These are phyloP conservation scores for Phaenicophaeus curvirostris DNA, from an alignment of 2,797 vertebrate genomes.

Conservation along the genomic window DNA sequence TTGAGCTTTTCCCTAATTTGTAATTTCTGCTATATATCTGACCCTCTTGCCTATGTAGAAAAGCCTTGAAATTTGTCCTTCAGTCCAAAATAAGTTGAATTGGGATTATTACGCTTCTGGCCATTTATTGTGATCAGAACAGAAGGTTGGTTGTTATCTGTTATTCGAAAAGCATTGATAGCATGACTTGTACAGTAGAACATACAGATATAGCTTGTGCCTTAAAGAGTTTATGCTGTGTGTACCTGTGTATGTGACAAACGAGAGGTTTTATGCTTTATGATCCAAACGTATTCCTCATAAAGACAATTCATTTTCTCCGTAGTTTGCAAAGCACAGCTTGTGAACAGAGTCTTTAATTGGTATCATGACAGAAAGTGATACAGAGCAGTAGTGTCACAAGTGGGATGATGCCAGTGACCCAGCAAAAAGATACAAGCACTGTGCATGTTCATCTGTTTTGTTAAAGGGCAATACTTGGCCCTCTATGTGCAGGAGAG, in stretches of 20 bases:
- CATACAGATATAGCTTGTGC: not conserved
- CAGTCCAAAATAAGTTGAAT: not conserved
- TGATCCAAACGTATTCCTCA: not conserved
- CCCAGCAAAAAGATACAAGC: conserved; percentile 24
- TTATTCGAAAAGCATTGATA: not conserved
- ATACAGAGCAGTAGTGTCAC: not conserved
- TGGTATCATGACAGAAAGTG: not conserved
- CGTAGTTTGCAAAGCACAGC: not conserved
- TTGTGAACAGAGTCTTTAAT: not conserved
- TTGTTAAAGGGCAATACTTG: conserved; percentile 1
- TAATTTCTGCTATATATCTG: not conserved
- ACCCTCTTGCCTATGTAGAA: not conserved
- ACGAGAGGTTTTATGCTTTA: not conserved
- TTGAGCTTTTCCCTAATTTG: not conserved
- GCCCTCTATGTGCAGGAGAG: conserved; percentile 18
- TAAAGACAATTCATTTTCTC: not conserved
- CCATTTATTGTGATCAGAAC: not conserved
- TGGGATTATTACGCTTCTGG: not conserved
- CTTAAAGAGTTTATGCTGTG: not conserved
- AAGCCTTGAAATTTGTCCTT: not conserved
- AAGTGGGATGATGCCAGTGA: not conserved
- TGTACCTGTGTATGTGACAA: not conserved
- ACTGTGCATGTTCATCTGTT: not conserved
- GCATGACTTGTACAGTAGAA: not conserved
- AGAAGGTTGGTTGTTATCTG: not conserved